These are phyloP conservation scores for Pissodes strobi DNA, from an alignment of 1,140 invertebrate species.

Conservation along the genomic window DNA sequence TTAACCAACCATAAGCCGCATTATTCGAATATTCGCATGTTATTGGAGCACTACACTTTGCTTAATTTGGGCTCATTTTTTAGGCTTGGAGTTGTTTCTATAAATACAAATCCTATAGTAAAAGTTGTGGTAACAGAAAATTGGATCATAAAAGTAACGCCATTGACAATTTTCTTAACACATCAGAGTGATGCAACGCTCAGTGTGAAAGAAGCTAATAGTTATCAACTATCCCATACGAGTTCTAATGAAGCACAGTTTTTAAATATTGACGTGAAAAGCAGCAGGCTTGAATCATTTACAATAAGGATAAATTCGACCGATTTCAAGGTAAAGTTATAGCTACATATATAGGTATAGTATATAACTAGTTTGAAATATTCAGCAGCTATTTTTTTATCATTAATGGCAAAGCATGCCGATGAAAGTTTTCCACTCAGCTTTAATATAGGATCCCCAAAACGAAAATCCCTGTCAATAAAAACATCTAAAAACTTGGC, in stretches of 20 bases:
- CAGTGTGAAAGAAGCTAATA: constrained; percentile 73
- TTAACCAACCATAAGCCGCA: too few species aligned
- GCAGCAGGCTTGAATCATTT: constrained; percentile 64
- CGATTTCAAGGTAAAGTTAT: constrained; percentile 62
- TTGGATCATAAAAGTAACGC: constrained; percentile 86
- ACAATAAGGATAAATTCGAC: constrained; percentile 75
- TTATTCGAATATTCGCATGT: too few species aligned
- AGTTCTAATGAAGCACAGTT: constrained; percentile 73
- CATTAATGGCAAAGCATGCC: too few species aligned
- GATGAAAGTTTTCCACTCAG: too few species aligned
- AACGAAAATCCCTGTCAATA: too few species aligned
- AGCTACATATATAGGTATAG: neutral
- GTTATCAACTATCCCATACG: constrained; percentile 68
- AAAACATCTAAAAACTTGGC: too few species aligned
- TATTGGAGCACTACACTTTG: too few species aligned
- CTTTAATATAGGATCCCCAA: too few species aligned
- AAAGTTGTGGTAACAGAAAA: constrained; percentile 80
- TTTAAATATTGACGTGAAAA: constrained; percentile 79
- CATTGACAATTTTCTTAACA: constrained; percentile 74
- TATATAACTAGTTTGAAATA: neutral
- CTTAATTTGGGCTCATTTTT: too few species aligned
- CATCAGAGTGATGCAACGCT: constrained; percentile 79
- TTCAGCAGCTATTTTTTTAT: neutral
- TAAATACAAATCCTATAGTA: constrained; percentile 69
- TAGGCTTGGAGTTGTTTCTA: constrained; percentile 70